Evolutionary conservation across 2,113 vertebrate species (phyloP), one percentile per base, ranked within the genome.

Genomic region (Ploceus nigricollis): DNA sequence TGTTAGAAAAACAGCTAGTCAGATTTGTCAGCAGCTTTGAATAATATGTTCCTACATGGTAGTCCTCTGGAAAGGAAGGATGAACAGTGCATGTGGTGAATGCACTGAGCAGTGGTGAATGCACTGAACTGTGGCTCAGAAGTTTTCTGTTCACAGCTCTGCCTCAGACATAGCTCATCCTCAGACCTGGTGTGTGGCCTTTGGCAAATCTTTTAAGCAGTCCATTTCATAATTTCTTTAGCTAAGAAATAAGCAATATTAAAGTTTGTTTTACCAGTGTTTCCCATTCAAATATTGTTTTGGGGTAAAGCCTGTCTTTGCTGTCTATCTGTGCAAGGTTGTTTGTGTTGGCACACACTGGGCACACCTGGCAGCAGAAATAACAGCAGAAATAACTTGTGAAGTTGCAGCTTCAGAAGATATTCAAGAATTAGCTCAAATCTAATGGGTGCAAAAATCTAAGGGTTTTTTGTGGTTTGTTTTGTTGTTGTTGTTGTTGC

Each of bases 341-440:
- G 25, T 28, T 25, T 65, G 27, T 53, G 60, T 35, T 70, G 76
- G 58, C 31, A 37, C 11, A 48, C 1, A 13, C 19, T 47, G 14
- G 30, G 15, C 56, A 40, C 12, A 75, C 28, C 24, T 76, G 24
- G 54, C 35, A 95, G 42, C 31, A 72, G 63, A 85, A 95, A 58
- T 39, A 82, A 91, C 35, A 60, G n/a, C 44, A 95, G 25, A 64
- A 91, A 77, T 45, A 81, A 16, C 51, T 91, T 86, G 35, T 64
- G 58, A 84, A 93, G 70, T 83, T 85, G 90, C 77, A 94, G 66
- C 79, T 93, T 88, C 81, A 51, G 53, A 88, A 56, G 42, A 71
- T 83, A 82, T 82, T 92, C 90, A 97, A 84, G 75, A 92, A 94
- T 96, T 91, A 84, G 10, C 87, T 93, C 88, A 93, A 93, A 81